phyloP scores from a whole-genome alignment of 1,140 invertebrate species.

The Rhopalosiphum padi region DNA sequence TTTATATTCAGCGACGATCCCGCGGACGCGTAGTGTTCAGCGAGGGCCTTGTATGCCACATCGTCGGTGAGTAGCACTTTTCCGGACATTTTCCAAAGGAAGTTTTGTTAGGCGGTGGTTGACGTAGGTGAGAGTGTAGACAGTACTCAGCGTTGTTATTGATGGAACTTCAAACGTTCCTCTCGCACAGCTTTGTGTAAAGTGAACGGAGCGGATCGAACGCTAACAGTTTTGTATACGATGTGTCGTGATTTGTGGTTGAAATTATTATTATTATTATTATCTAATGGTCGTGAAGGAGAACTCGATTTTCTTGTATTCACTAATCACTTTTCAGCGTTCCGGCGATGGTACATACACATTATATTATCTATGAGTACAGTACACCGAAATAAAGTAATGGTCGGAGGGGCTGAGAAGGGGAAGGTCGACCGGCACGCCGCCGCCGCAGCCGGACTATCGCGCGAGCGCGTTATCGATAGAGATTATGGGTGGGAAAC shows the following conservation, averaged over 20 bases:
- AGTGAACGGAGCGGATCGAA: neutral
- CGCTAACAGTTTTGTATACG: neutral
- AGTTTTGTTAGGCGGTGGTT: neutral
- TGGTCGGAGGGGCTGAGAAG: neutral
- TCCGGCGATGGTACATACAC: neutral
- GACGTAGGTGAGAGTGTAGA: neutral
- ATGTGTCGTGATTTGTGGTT: neutral
- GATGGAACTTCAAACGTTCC: neutral
- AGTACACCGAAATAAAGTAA: neutral
- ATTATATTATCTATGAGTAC: too few species aligned
- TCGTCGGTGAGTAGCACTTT: constrained; percentile 31
- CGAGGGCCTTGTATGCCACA: constrained; percentile 6
- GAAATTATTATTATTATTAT: neutral
- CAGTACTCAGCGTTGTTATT: neutral
- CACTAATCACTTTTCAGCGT: neutral
- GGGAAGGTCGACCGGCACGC: constrained; percentile 39
- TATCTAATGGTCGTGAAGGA: neutral
- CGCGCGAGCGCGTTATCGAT: neutral
- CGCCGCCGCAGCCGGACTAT: neutral
- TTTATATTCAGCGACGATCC: constrained; percentile 42
- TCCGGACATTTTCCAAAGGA: neutral
- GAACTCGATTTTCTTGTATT: neutral
- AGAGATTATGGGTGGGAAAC: constrained; percentile 12
- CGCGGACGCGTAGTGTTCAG: neutral
- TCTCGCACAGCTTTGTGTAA: neutral